phyloP scores from a whole-genome alignment of 2,888 invertebrate species.

The Lypha dubia region DNA sequence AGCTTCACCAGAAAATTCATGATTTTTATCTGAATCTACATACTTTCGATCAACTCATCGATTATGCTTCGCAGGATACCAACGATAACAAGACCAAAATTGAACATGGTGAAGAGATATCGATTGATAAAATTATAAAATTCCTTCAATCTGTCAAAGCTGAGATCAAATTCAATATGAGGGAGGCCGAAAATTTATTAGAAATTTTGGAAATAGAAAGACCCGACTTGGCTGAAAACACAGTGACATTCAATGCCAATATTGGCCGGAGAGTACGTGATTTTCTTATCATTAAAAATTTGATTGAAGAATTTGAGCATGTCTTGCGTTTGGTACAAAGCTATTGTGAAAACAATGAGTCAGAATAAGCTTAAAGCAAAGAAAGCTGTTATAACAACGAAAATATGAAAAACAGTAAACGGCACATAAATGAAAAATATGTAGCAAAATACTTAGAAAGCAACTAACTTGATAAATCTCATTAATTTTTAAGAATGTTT shows the following conservation, averaged over 20 bases:
- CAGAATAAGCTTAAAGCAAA: slow-evolving; percentile 24
- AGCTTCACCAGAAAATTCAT: slow-evolving; percentile 70
- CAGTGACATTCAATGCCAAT: slow-evolving; percentile 44
- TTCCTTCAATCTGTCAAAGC: slow-evolving; percentile 49
- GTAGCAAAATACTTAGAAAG: neutral
- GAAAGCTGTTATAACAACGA: neutral
- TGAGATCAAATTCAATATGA: slow-evolving; percentile 58
- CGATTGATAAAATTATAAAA: slow-evolving; percentile 53
- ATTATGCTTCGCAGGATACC: slow-evolving; percentile 56
- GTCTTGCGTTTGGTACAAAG: slow-evolving; percentile 46
- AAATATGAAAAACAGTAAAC: neutral
- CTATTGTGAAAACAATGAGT: slow-evolving; percentile 57
- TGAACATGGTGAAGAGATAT: slow-evolving; percentile 59
- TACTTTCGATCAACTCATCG: slow-evolving; percentile 65
- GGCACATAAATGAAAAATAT: neutral
- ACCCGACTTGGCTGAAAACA: slow-evolving; percentile 57
- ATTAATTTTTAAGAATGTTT: slow-evolving; percentile 56
- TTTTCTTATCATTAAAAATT: slow-evolving; percentile 72
- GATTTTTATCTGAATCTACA: slow-evolving; percentile 73
- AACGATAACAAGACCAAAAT: slow-evolving; percentile 63
- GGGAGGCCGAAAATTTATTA: slow-evolving; percentile 56
- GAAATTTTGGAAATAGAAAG: slow-evolving; percentile 60
- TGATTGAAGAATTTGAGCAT: slow-evolving; percentile 67
- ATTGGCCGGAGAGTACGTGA: slow-evolving; percentile 59
- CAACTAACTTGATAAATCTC: slow-evolving; percentile 36